Conservation (phyloP, 2,888 invertebrate genomes). For the Lepidonotus clava region DNA sequence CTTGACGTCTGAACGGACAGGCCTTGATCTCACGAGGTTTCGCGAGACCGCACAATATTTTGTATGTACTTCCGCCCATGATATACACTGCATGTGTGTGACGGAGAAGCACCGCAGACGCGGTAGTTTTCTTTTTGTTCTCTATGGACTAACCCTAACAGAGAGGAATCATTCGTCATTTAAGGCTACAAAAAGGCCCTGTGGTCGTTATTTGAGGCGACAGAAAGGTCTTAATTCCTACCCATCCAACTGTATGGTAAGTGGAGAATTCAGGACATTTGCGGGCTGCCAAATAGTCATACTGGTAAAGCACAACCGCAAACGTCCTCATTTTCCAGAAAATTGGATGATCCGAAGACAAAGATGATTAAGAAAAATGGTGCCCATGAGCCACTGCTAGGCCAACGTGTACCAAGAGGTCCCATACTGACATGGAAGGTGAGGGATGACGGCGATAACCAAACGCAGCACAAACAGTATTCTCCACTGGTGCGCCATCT, state of each 20-base stretch:
- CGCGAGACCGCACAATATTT: not conserved
- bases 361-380: not conserved
- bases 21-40: not conserved
- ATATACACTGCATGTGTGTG: too few species aligned
- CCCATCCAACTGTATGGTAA: too few species aligned
- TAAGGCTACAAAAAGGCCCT: not conserved
- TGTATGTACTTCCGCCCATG: conserved; percentile 28
- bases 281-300: too few species aligned
- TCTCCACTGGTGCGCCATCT: conserved; percentile 11
- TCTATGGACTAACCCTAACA: not conserved
- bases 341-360: too few species aligned
- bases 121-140: not conserved
- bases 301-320: not conserved
- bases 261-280: too few species aligned
- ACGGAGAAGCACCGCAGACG: not conserved
- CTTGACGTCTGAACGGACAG: not conserved
- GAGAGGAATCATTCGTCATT: not conserved
- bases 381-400: not conserved
- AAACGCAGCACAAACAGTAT: conserved; percentile 21
- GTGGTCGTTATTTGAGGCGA: not conserved
- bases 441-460: not conserved
- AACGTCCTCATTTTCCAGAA: not conserved
- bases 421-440: not conserved
- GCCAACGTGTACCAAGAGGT: not conserved
- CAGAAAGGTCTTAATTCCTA: not conserved